Evolutionary conservation across 2,797 vertebrate genomes (phyloP), one percentile per base, ranked within the genome.

Genomic region (Artibeus lituratus): DNA sequence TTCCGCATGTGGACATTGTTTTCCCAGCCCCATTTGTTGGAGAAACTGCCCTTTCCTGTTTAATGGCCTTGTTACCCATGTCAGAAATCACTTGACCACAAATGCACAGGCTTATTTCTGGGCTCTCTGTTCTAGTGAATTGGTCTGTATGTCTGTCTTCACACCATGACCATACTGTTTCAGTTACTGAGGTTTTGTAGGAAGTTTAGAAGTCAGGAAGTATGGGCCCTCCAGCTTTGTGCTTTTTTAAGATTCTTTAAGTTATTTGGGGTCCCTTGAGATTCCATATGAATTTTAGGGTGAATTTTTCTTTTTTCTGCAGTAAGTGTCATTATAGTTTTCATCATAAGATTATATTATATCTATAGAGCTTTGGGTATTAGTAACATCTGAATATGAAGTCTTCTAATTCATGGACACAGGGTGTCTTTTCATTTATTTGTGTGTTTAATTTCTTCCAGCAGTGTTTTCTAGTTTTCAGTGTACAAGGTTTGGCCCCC

Each of bases 161-260:
- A 70, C 42, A 22, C 35, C 62, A 82, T 24, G 65, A 67, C 22
- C 51, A 69, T 49, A n/a, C 82, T 90, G 32, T 78, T 62, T 77
- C 73, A 16, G 57, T 80, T 39, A 82, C 42, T 53, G 2, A 74
- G 44, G 24, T 44, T 90, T 90, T 57, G 10, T 81, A 78, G 35
- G 78, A 80, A 86, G 21, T 86, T 93, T 80, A 86, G 19, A 80
- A 88, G 89, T 90, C 37, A 85, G 47, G n/a, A 84, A 89, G 24
- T 86, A 4, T 35, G 70, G 82, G 39, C 57, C 37, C 14, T 37
- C 24, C 29, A 82, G 37, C 51, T 87, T 57, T 53, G 39, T 95
- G 26, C 12, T 57, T 80, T 82, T 86, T 49, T 26, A 87, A 70
- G 49, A 35, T 74, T 95, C 5, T 47, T 39, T 74, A 55, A 18